A percentile compares a stretch with the other conserved stretches of the same genome.
Conservation (phyloP, 2,888 invertebrate species). For the Elegia similella region DNA sequence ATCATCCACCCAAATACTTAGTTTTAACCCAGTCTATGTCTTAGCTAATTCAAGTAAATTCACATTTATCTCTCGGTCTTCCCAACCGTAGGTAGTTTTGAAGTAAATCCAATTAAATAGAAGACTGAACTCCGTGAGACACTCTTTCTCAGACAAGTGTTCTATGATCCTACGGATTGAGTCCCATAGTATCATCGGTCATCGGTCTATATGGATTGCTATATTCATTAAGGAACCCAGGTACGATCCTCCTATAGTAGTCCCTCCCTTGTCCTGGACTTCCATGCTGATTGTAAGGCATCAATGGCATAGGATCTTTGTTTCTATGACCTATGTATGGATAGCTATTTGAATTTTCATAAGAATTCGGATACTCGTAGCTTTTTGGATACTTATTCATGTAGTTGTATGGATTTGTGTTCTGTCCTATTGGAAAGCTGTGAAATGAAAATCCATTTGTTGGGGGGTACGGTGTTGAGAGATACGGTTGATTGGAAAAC, state of each 20-base stretch:
- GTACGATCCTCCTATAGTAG: not conserved
- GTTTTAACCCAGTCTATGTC: no score
- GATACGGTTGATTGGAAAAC: not conserved
- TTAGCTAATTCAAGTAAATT: no score
- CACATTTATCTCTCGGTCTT: no score
- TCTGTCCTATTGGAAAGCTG: not conserved
- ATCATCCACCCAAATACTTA: no score
- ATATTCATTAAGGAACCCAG: not conserved
- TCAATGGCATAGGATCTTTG: not conserved
- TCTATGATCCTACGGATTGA: not conserved
- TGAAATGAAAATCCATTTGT: not conserved
- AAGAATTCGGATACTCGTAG: not conserved
- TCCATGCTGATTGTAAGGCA: not conserved
- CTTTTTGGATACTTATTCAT: not conserved
- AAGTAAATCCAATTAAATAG: no score
- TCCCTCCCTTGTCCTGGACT: not conserved
- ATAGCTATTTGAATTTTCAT: not conserved
- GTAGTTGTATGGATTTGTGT: not conserved
- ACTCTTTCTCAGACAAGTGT: not conserved
- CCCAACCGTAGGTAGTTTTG: no score
- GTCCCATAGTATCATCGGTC: not conserved
- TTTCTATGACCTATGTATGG: not conserved
- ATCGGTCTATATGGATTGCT: not conserved
- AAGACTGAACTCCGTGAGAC: no score
- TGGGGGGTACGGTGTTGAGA: not conserved